These are phyloP conservation scores for Pseudococcus longispinus DNA, from an alignment of 2,888 invertebrate species.

Conservation along the genomic window DNA sequence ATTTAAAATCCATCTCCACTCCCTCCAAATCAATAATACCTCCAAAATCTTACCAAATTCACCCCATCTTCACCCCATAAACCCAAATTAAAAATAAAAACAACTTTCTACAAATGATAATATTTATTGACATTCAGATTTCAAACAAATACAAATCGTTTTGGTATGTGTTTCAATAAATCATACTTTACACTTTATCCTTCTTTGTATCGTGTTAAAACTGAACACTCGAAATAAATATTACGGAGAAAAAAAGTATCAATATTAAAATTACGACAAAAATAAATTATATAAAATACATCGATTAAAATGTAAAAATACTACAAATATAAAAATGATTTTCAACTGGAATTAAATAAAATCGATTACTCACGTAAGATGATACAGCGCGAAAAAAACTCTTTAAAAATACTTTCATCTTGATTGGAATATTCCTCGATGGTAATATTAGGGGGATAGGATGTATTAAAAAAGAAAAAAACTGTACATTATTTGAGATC, in stretches of 20 bases:
- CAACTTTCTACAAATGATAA: conserved; percentile 48
- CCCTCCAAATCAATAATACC: too few relatives aligned
- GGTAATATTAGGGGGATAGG: neutral
- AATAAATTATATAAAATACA: conserved; percentile 51
- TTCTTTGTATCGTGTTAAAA: conserved; percentile 36
- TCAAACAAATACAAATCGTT: conserved; percentile 52
- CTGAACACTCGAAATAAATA: conserved; percentile 44
- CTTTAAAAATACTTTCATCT: neutral
- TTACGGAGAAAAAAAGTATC: conserved; percentile 17
- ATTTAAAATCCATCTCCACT: too few relatives aligned
- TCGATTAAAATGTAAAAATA: conserved; percentile 51
- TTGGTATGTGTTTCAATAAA: conserved; percentile 47
- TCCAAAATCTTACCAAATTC: too few relatives aligned
- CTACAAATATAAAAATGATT: conserved; percentile 52
- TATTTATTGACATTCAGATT: conserved; percentile 55
- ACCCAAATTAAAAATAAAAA: neutral
- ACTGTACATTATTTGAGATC: conserved; percentile 49
- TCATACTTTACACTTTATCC: conserved; percentile 49
- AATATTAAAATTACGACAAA: conserved; percentile 36
- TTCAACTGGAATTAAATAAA: conserved; percentile 28
- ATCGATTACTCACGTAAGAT: neutral
- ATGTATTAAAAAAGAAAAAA: conserved; percentile 31
- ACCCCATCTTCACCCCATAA: too few relatives aligned
- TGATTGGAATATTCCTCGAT: conserved; percentile 25
- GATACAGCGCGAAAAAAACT: conserved; percentile 18